Evolutionary conservation across 2,888 invertebrate species (phyloP).

Genomic region (Blomia tropicalis): DNA sequence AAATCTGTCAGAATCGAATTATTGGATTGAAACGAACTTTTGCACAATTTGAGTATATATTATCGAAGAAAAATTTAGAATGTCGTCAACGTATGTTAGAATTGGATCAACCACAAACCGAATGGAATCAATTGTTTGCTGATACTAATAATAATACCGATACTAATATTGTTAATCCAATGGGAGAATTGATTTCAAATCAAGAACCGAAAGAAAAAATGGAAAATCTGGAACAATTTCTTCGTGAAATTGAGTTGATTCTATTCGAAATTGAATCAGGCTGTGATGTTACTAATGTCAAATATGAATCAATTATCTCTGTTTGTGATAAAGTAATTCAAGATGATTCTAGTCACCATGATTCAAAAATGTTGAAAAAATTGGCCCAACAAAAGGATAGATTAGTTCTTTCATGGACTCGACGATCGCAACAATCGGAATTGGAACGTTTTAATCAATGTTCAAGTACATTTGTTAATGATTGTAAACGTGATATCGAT

Average conservation of each 20-base stretch:
- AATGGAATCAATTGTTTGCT: neutral
- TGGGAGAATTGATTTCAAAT: too few relatives aligned
- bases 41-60: neutral
- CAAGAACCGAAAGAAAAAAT: neutral
- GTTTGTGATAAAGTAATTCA: neutral
- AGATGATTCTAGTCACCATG: neutral
- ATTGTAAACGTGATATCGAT: neutral
- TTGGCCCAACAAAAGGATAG: neutral
- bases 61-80: neutral
- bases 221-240: neutral
- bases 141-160: neutral
- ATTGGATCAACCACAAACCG: neutral
- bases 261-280: slow-evolving; percentile 1
- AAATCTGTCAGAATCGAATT: neutral
- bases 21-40: neutral
- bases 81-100: neutral
- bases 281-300: neutral
- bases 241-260: neutral
- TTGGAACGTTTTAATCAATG: neutral
- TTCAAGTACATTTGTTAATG: neutral
- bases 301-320: neutral
- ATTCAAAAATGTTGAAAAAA: slow-evolving; percentile 34
- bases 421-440: slow-evolving; percentile 31
- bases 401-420: neutral
- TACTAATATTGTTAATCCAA: neutral